Evolutionary conservation across 2,797 vertebrate species (phyloP), one percentile per base, ranked within the genome.

Genomic region (Micropoecilia bifurca): DNA sequence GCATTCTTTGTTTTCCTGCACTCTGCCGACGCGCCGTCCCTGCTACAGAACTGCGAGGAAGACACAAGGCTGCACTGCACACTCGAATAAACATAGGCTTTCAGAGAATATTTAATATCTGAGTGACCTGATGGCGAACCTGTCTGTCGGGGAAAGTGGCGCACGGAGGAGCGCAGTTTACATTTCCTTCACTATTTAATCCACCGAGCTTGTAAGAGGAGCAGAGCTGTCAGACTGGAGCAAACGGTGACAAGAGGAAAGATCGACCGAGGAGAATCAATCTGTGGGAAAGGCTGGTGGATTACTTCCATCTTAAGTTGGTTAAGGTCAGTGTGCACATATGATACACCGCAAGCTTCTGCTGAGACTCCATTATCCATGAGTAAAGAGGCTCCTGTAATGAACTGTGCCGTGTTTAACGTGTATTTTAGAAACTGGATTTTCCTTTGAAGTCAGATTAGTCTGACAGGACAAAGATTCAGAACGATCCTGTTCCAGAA

Each of bases 231-330:
- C 86, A 81, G 77, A 86, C 83, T 28, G 68, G 84, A 81, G 89
- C 89, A 92, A 91, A 87, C 33, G 41, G 83, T 33, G 61, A 87
- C 85, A 85, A 84, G 80, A 84, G 80, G 66, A 76, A 82, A 81
- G 89, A 90, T 89, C 83, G 86, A 89, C 90, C 79, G 80, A 81
- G 73, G 63, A 80, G 86, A 89, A 93, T 95, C 91, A 90, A 93
- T 92, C 90, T 86, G 79, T 39, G 78, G 80, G 81, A 85, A 80
- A 83, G 77, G 85, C 79, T 78, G 88, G 55, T 80, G 85, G 90
- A 93, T 92, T 90, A 91, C 81, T 83, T 89, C 87, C 91, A 91
- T 87, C 84, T 76, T 88, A 87, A 90, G 84, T 80, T 80, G 87
- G 89, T 91, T 79, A 80, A 87, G 87, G 92, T 92, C 89, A 90